These are phyloP conservation scores for Gadus macrocephalus DNA, from an alignment of 2,113 vertebrate species.

Conservation along the genomic window DNA sequence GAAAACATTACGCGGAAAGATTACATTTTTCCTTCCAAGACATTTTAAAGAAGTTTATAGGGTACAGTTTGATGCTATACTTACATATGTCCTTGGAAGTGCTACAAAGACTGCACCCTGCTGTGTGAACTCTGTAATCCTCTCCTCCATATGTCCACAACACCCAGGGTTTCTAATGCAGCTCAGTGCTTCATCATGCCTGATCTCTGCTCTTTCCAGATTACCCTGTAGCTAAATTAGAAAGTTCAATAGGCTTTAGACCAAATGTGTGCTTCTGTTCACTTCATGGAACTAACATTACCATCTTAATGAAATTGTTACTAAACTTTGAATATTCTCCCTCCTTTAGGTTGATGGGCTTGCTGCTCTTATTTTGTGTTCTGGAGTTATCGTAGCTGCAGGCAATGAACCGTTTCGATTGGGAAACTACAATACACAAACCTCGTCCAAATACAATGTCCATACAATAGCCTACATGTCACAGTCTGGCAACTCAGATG, in stretches of 20 bases:
- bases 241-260: not conserved
- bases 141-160: not conserved
- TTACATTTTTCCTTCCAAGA: no score
- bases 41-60: no score
- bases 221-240: not conserved
- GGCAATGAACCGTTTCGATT: slow-evolving; percentile 87
- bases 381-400: slow-evolving; percentile 85
- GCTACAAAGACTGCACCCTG: slow-evolving; percentile 15
- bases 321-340: slow-evolving; percentile 12
- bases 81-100: not conserved
- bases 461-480: slow-evolving; percentile 66
- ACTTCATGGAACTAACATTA: no score
- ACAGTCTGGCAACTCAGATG: slow-evolving; percentile 69
- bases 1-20: no score
- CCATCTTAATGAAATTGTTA: no score
- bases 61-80: no score
- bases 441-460: slow-evolving; percentile 34
- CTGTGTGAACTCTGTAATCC: slow-evolving; percentile 35
- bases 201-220: not conserved
- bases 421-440: slow-evolving; percentile 75
- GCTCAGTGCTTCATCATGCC: not conserved
- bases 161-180: not conserved
- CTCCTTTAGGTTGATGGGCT: slow-evolving; percentile 80
- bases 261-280: not conserved
- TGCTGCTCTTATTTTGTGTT: slow-evolving; percentile 78